Conservation (phyloP, 2,797 vertebrate species). For the Mormyrus hasselquistii region DNA sequence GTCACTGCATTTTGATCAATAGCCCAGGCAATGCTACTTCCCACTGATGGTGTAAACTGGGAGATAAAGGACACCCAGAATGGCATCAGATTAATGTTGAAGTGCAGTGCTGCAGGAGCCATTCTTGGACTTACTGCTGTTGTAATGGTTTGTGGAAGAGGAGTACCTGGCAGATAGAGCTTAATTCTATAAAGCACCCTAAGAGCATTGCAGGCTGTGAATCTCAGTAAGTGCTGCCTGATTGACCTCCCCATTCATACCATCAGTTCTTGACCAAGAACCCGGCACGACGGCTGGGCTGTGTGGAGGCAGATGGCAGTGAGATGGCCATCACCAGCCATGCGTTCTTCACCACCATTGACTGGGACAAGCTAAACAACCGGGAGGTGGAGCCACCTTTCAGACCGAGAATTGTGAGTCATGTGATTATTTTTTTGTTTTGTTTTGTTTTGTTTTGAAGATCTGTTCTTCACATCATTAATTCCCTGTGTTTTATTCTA, state of each 20-base stretch:
- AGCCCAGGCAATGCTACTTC: background rate
- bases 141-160: background rate
- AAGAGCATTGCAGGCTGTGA: background rate
- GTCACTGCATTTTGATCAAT: background rate
- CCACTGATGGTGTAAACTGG: background rate
- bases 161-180: background rate
- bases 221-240: background rate
- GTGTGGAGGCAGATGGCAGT: constrained; percentile 69
- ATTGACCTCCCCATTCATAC: constrained; percentile 23
- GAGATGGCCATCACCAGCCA: constrained; percentile 77
- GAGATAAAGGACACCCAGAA: background rate
- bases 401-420: constrained; percentile 89
- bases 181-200: background rate
- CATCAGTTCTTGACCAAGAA: constrained; percentile 91
- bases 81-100: background rate
- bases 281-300: constrained; percentile 80
- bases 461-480: background rate
- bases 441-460: background rate
- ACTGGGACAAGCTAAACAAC: constrained; percentile 84
- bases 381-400: constrained; percentile 87
- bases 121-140: background rate
- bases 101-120: background rate
- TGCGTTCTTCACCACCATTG: constrained; percentile 76
- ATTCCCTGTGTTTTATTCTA: constrained; percentile 37
- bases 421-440: background rate